phyloP scores from a whole-genome alignment of 1,140 invertebrate genomes.

The Aphelenchoides fujianensis region DNA sequence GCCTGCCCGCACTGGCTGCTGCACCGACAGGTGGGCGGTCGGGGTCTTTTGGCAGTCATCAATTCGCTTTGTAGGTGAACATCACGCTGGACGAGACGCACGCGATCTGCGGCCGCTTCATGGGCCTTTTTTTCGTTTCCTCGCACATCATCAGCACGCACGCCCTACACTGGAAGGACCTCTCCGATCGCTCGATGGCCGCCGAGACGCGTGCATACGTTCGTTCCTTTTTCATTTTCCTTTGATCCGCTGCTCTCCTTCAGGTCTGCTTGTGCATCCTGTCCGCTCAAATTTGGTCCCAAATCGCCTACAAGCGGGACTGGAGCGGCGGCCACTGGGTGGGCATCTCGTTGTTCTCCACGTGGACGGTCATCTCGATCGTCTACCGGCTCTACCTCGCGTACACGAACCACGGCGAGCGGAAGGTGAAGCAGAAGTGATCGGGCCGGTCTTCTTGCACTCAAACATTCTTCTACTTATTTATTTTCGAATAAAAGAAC shows the following conservation, averaged over 20 bases:
- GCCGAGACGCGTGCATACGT: conserved; percentile 58
- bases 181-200: conserved; percentile 48
- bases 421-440: conserved; percentile 6
- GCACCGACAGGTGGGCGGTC: conserved; percentile 51
- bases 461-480: background rate
- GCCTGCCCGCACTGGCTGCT: conserved; percentile 58
- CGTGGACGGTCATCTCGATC: conserved; percentile 58
- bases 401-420: background rate
- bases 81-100: conserved; percentile 56
- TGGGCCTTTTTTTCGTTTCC: conserved; percentile 53
- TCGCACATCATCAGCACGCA: conserved; percentile 50
- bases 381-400: conserved; percentile 46
- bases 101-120: conserved; percentile 55
- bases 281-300: conserved; percentile 60
- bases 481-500: background rate
- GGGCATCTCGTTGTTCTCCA: conserved; percentile 58
- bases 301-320: conserved; percentile 52
- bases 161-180: conserved; percentile 53
- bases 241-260: conserved; percentile 22
- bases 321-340: conserved; percentile 59
- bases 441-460: no score
- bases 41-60: conserved; percentile 14
- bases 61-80: conserved; percentile 41
- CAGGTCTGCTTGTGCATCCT: conserved; percentile 56
- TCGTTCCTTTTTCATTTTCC: conserved; percentile 21